Conservation (phyloP, 2,797 vertebrate species). For the Psittacula echo region DNA sequence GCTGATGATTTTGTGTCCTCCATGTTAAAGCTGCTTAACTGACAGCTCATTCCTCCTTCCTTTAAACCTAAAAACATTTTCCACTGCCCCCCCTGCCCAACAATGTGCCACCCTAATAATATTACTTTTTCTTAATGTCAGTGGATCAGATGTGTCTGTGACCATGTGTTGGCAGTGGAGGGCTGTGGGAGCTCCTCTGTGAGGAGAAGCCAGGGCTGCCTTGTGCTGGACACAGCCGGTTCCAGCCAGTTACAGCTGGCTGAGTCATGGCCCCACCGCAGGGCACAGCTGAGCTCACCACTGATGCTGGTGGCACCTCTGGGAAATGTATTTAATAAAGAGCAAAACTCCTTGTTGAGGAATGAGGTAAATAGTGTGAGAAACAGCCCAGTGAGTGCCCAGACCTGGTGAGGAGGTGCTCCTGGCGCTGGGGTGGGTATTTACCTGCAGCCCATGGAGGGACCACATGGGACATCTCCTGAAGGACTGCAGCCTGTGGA, state of each 20-base stretch:
- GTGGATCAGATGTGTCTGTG: neutral
- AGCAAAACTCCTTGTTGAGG: neutral
- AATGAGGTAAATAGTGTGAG: neutral
- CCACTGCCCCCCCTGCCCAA: neutral
- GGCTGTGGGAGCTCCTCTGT: neutral
- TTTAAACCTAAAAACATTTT: neutral
- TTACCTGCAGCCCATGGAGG: neutral
- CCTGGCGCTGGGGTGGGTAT: rapidly evolving
- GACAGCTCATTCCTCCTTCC: neutral
- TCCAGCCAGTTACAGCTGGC: neutral
- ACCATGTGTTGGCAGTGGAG: rapidly evolving
- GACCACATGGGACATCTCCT: neutral
- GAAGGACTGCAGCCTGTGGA: neutral
- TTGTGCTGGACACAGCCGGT: neutral
- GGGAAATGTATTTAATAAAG: neutral
- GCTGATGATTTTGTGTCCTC: neutral
- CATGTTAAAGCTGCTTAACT: neutral
- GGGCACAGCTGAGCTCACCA: neutral
- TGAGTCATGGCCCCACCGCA: rapidly evolving
- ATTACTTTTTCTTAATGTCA: neutral
- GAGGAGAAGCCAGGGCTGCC: neutral
- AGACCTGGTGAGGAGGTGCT: neutral
- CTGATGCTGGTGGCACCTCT: rapidly evolving
- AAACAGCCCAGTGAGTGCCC: neutral
- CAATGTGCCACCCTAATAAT: neutral